phyloP scores from a whole-genome alignment of 2,888 invertebrate genomes.

The Papilio protenor region DNA sequence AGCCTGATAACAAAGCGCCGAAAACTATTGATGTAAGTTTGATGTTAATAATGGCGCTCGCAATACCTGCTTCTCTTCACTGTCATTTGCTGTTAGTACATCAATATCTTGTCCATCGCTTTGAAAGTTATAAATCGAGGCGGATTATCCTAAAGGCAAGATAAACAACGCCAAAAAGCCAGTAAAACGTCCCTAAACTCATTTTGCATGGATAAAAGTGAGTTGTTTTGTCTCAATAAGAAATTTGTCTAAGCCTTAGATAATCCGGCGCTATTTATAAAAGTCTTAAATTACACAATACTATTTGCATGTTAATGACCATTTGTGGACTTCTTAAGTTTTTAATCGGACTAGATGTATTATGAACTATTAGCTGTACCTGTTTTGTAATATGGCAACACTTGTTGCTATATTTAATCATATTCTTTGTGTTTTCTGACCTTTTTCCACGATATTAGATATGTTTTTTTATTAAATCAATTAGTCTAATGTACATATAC shows the following conservation, averaged over 20 bases:
- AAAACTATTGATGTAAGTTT: conserved; percentile 49
- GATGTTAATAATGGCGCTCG: conserved; percentile 3
- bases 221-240: neutral
- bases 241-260: neutral
- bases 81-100: conserved; percentile 49
- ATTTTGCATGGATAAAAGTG: too few relatives aligned
- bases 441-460: neutral
- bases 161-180: too few relatives aligned
- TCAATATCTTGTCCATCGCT: conserved; percentile 28
- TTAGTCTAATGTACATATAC: neutral
- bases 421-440: neutral
- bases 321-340: neutral
- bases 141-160: neutral
- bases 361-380: neutral
- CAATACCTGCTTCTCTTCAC: conserved; percentile 23
- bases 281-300: neutral
- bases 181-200: too few relatives aligned
- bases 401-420: too few relatives aligned
- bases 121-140: neutral
- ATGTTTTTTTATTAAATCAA: neutral
- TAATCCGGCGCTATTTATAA: neutral
- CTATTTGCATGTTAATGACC: neutral
- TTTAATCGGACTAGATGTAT: neutral
- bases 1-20: conserved; percentile 44
- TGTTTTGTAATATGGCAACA: neutral